A percentile compares a stretch with the other conserved stretches of the same genome.
Evolutionary conservation across 2,113 vertebrate genomes (phyloP).

Genomic region (Leucoraja erinaceus): DNA sequence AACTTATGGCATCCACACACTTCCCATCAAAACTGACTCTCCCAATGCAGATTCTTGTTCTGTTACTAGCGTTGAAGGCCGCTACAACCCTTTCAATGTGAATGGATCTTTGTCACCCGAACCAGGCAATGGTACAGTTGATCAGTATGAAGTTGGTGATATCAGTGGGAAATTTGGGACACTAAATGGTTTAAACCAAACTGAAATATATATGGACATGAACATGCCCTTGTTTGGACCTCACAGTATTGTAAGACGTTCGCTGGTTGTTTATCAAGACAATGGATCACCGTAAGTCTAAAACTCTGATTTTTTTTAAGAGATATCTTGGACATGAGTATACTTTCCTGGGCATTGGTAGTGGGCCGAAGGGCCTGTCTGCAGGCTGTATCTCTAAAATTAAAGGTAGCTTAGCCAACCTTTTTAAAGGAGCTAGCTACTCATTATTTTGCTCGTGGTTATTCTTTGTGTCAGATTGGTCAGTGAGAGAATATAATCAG

Average conservation of each 20-base stretch:
- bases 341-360: neutral
- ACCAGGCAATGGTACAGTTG: conserved; percentile 57
- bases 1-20: conserved; percentile 62
- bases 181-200: conserved; percentile 45
- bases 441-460: neutral
- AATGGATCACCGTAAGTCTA: conserved; percentile 59
- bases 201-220: conserved; percentile 48
- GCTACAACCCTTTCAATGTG: conserved; percentile 60
- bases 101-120: conserved; percentile 50
- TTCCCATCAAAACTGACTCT: conserved; percentile 50
- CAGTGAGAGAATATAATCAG: neutral
- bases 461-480: neutral
- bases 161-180: conserved; percentile 65
- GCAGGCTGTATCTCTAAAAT: no score
- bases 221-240: conserved; percentile 58
- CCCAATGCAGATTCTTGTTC: conserved; percentile 52
- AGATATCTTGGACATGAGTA: neutral
- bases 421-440: neutral
- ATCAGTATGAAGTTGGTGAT: conserved; percentile 69
- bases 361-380: no score
- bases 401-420: no score
- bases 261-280: conserved; percentile 60
- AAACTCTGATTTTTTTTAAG: neutral
- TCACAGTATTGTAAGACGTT: conserved; percentile 58
- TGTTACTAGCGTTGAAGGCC: conserved; percentile 52